Conservation (phyloP, 2,797 vertebrate species). For the Coreius guichenoti region DNA sequence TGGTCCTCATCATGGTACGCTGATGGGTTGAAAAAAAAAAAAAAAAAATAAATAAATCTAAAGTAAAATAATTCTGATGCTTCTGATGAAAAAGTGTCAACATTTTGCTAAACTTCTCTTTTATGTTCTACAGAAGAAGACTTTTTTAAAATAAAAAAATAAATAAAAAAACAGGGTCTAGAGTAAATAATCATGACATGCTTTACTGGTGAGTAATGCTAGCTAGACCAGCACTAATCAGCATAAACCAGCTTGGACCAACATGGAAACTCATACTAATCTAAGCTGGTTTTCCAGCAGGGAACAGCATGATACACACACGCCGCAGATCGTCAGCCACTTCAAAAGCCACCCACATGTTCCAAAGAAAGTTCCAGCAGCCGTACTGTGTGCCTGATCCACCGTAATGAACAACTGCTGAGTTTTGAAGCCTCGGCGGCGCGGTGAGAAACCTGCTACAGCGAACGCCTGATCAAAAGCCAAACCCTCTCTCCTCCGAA, state of each 20-base stretch:
- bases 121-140: background rate
- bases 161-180: background rate
- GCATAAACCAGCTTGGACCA: background rate
- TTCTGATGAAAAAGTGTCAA: background rate
- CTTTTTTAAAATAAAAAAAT: background rate
- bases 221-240: background rate
- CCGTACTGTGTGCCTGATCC: constrained; percentile 29
- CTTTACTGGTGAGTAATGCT: background rate
- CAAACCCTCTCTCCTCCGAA: constrained; percentile 30
- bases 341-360: constrained; percentile 32
- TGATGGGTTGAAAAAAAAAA: no score
- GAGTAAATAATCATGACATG: background rate
- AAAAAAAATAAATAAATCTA: background rate
- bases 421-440: constrained; percentile 1
- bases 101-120: background rate
- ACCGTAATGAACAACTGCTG: constrained; percentile 48
- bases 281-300: background rate
- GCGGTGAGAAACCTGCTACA: constrained; percentile 19
- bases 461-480: constrained; percentile 51
- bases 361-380: constrained; percentile 31
- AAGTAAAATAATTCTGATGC: background rate
- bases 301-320: constrained; percentile 1
- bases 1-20: no score
- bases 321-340: constrained; percentile 16
- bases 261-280: background rate